A percentile compares a stretch with the other conserved stretches of the same genome.
These are phyloP conservation scores for Petrocephalus sullivani DNA, from an alignment of 2,797 vertebrate genomes.

Conservation along the genomic window DNA sequence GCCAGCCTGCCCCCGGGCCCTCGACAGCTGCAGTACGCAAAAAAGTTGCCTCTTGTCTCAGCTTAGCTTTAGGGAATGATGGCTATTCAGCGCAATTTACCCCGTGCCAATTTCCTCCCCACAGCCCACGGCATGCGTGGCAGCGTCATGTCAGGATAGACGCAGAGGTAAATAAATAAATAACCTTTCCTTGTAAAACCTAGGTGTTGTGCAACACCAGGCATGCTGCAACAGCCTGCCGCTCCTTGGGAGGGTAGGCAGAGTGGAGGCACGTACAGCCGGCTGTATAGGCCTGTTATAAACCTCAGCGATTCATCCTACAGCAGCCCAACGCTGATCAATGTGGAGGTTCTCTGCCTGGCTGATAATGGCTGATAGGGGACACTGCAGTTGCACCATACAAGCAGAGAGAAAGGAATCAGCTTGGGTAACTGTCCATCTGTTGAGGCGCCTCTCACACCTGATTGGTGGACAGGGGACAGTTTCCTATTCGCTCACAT, in stretches of 20 bases:
- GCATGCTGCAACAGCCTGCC: not conserved
- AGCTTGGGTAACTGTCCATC: not conserved
- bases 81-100: not conserved
- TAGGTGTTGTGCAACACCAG: not conserved
- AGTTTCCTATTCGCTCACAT: not conserved
- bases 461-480: not conserved
- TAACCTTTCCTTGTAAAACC: not conserved
- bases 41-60: not conserved
- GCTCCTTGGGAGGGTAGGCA: not conserved
- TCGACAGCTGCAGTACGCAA: not conserved
- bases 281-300: not conserved
- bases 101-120: not conserved
- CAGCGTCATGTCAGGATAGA: not conserved
- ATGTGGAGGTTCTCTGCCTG: not conserved
- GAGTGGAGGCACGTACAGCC: not conserved
- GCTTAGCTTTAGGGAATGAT: not conserved
- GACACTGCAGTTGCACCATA: not conserved
- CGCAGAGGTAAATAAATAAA: not conserved
- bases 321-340: not conserved
- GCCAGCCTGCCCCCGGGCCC: not conserved
- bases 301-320: not conserved
- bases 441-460: not conserved
- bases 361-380: not conserved
- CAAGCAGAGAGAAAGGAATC: not conserved
- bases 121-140: not conserved